These are phyloP conservation scores for Laticauda laticaudata DNA, from an alignment of 2,113 vertebrate genomes.

Conservation along the genomic window DNA sequence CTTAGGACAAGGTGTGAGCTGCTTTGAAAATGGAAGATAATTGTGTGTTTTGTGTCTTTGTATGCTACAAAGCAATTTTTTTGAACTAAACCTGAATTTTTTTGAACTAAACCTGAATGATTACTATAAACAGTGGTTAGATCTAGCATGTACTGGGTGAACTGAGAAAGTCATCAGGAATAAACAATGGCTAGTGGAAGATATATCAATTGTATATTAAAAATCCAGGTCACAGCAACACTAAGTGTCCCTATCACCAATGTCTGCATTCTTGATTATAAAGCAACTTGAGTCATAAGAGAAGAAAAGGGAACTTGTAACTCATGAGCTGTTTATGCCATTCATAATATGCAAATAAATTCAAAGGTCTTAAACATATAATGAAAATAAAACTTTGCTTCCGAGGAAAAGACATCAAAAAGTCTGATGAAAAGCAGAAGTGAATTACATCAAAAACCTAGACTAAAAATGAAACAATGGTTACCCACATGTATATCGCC, in stretches of 20 bases:
- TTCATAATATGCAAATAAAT: not conserved
- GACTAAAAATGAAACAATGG: not conserved
- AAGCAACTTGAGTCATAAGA: not conserved
- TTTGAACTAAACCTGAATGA: not conserved
- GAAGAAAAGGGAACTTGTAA: slow-evolving; percentile 1
- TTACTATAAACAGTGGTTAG: not conserved
- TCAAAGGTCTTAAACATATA: not conserved
- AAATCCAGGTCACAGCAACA: not conserved
- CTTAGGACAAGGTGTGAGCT: not conserved
- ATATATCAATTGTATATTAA: not conserved
- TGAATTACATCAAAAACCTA: not conserved
- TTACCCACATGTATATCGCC: not conserved
- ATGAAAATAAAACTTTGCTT: not conserved
- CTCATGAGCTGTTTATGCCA: not conserved
- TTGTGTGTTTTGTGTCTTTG: not conserved
- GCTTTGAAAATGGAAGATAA: not conserved
- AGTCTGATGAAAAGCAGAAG: not conserved
- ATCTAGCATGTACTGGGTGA: not conserved
- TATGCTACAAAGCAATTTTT: not conserved
- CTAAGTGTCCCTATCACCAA: not conserved
- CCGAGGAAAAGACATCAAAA: not conserved
- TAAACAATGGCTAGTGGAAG: not conserved
- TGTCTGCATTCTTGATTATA: not conserved
- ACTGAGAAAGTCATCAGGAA: not conserved
- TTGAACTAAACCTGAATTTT: not conserved